Conservation (phyloP, 2,113 vertebrate species). For the Boulengeromyrus knoepffleri region DNA sequence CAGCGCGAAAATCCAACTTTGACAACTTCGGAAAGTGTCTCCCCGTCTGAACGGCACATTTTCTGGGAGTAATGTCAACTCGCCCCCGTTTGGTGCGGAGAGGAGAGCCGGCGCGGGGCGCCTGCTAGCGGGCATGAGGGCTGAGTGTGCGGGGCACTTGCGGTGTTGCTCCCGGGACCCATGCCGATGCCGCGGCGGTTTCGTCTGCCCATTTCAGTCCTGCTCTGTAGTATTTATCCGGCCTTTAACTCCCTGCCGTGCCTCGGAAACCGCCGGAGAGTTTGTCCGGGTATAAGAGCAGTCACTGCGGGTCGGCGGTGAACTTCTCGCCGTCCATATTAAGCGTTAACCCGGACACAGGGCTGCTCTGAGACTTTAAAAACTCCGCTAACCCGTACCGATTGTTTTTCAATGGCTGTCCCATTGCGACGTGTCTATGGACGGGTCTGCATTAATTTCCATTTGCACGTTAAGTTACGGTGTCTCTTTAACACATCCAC, state of each 20-base stretch:
- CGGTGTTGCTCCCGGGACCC: background rate
- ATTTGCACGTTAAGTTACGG: background rate
- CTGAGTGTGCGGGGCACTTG: background rate
- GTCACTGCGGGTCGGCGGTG: background rate
- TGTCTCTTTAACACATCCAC: background rate
- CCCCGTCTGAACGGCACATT: background rate
- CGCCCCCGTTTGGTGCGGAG: background rate
- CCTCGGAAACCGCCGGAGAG: background rate
- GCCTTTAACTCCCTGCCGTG: background rate
- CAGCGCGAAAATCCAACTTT: background rate
- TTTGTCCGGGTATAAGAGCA: background rate
- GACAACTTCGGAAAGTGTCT: background rate
- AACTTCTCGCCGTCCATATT: background rate
- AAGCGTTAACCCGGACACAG: background rate
- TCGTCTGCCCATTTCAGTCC: background rate
- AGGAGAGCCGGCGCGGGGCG: background rate
- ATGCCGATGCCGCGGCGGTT: background rate
- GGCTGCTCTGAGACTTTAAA: background rate
- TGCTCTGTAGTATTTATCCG: background rate
- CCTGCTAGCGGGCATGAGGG: background rate
- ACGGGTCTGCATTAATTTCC: background rate
- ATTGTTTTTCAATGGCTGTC: background rate
- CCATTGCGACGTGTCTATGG: background rate
- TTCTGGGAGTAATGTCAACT: background rate
- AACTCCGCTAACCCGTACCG: background rate